phyloP scores from a whole-genome alignment of 92 coral and sea anemone genomes.

The Chrysogorgia sp. region DNA sequence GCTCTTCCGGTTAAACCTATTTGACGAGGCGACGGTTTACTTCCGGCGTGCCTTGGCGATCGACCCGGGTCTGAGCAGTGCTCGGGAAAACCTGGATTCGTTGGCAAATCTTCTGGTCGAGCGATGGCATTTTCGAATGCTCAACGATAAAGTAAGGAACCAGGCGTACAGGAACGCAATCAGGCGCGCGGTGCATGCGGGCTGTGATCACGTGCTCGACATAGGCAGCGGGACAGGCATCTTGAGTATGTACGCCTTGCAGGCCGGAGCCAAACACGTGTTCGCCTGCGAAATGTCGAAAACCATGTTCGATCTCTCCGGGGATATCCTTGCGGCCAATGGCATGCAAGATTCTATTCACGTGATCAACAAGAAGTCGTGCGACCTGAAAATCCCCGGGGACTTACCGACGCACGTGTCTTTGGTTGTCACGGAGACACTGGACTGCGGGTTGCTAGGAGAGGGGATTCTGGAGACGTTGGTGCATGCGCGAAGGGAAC shows the following conservation, averaged over 20 bases:
- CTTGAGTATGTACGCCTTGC: conserved; percentile 93
- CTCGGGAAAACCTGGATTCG: conserved; percentile 82
- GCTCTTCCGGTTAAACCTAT: conserved; percentile 71
- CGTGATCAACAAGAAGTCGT: conserved; percentile 83
- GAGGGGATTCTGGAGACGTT: conserved; percentile 89
- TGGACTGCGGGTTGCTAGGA: conserved; percentile 96
- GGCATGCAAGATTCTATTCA: conserved; percentile 71
- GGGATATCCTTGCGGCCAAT: conserved; percentile 79
- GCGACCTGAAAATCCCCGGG: conserved; percentile 70
- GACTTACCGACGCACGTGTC: conserved; percentile 72
- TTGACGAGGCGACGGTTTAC: conserved; percentile 88
- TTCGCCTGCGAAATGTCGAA: conserved; percentile 97
- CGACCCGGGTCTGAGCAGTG: conserved; percentile 67
- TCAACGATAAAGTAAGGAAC: conserved; percentile 84
- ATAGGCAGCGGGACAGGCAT: conserved; percentile 98
- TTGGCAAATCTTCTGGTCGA: conserved; percentile 86
- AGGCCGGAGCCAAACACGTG: conserved; percentile 86
- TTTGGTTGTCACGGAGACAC: conserved; percentile 85
- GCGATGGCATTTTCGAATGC: conserved; percentile 99
- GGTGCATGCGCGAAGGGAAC: conserved; percentile 78
- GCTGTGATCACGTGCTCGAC: conserved; percentile 76
- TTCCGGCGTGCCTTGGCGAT: conserved; percentile 74
- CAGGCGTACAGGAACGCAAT: conserved; percentile 85
- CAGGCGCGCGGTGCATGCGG: conserved; percentile 64
- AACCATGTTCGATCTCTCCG: conserved; percentile 91